These are phyloP conservation scores for Tuberolachnus salignus DNA, from an alignment of 2,888 invertebrate species.

Conservation along the genomic window DNA sequence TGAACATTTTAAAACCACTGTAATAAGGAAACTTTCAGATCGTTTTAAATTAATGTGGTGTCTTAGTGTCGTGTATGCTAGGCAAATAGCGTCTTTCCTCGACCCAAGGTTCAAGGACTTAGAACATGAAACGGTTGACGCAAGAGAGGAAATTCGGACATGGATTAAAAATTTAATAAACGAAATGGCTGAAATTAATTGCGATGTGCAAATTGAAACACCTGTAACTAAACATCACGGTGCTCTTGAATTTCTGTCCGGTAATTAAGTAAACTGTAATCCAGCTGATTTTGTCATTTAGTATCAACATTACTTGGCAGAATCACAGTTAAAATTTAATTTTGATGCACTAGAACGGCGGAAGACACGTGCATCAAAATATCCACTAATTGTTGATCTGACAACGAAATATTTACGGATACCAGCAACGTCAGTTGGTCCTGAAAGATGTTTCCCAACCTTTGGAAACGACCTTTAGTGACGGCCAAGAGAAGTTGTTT, in stretches of 20 bases:
- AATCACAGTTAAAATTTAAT: slow-evolving; percentile 3
- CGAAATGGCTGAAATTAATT: neutral
- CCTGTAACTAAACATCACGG: neutral
- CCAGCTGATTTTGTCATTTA: neutral
- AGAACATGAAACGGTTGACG: neutral
- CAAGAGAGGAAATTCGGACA: slow-evolving; percentile 12
- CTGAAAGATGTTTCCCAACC: too few relatives aligned
- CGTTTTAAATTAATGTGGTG: too few relatives aligned
- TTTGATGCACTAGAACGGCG: neutral
- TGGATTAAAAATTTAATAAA: neutral
- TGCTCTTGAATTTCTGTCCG: slow-evolving; percentile 2
- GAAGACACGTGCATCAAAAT: neutral
- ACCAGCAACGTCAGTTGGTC: neutral
- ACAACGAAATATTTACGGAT: neutral
- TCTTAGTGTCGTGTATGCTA: neutral
- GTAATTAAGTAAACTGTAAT: neutral
- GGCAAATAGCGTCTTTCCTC: slow-evolving; percentile 1
- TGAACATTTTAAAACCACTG: slow-evolving; percentile 22
- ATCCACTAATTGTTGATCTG: neutral
- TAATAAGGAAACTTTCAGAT: too few relatives aligned
- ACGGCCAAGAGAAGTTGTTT: slow-evolving; percentile 5
- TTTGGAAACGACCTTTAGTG: neutral
- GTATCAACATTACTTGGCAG: too few relatives aligned
- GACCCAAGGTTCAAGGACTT: neutral
- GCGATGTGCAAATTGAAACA: neutral